These are phyloP conservation scores for Phania funesta DNA, from an alignment of 2,888 invertebrate genomes.

Conservation along the genomic window DNA sequence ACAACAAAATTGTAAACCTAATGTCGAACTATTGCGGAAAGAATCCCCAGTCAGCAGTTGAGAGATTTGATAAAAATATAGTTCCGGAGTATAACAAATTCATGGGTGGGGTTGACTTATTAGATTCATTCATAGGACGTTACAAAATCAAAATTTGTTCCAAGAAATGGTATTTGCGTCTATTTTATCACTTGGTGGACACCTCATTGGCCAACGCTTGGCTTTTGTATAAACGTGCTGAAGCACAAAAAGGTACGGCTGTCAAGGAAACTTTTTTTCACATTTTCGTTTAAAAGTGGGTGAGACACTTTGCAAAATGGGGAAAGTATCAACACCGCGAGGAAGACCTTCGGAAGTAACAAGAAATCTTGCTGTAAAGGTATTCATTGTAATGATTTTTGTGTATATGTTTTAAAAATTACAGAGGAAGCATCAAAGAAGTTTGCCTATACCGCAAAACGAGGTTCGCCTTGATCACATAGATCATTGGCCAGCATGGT, in stretches of 20 bases:
- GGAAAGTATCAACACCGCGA: neutral
- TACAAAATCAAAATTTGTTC: slow-evolving; percentile 29
- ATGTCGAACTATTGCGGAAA: slow-evolving; percentile 36
- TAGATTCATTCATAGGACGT: too few relatives aligned
- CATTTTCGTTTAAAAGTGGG: neutral
- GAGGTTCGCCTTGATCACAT: too few relatives aligned
- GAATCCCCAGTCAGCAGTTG: neutral
- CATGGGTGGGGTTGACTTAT: too few relatives aligned
- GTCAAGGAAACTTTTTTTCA: slow-evolving; percentile 22
- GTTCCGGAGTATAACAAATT: slow-evolving; percentile 11
- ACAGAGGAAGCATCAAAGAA: too few relatives aligned
- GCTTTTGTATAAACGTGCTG: slow-evolving; percentile 45
- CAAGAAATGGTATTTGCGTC: slow-evolving; percentile 1
- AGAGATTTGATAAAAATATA: slow-evolving; percentile 15
- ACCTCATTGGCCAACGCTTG: slow-evolving; percentile 9
- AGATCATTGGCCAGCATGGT: neutral
- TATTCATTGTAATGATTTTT: neutral
- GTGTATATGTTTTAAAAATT: too few relatives aligned
- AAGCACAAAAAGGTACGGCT: slow-evolving; percentile 31
- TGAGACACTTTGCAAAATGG: neutral
- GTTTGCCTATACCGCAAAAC: too few relatives aligned
- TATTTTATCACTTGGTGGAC: slow-evolving; percentile 3
- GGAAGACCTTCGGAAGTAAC: neutral
- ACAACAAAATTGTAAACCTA: slow-evolving; percentile 29
- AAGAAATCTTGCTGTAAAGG: neutral